Evolutionary conservation across 2,797 vertebrate species (phyloP), one percentile per base, ranked within the genome.

Genomic region (Percopsis omiscomaycus): DNA sequence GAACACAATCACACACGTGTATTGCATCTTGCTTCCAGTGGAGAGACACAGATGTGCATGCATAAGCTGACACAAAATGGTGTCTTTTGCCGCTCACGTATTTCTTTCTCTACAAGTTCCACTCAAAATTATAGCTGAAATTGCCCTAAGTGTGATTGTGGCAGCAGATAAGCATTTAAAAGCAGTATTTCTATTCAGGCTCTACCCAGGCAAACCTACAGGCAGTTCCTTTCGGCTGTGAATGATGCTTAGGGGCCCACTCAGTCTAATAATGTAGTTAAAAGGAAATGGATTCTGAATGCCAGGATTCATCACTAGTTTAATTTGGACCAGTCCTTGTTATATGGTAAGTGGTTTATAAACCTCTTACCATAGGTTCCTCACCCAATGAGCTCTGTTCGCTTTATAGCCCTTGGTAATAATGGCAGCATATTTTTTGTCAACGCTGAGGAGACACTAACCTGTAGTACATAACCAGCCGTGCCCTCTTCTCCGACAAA

Each of bases 111-210:
- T 55, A 5, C 28, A 55, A 59, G 52, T 72, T 53, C 74, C 59
- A 29, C 61, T 82, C 77, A 64, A 65, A 66, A 70, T 75, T 79
- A 81, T 73, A 72, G 75, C 68, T 80, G 67, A 87, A 86, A 85
- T 84, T 89, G 84, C 88, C 72, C 73, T 78, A 81, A 85, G 86
- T 89, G 88, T 78, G 78, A 89, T 85, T 88, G 81, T 86, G 81
- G 80, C 80, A 74, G 75, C 16, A 77, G 86, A 86, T 78, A 77
- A 86, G 83, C 66, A 72, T 88, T 89, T 88, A 83, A 79, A 79
- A 74, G 80, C 73, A 84, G 80, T 80, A 87, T 86, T 88, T 89
- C 83, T 87, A 84, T 87, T 89, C 86, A 87, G 77, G 77, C 76
- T 81, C 81, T 78, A 86, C 73, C 66, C 75, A 70, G 85, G 80